Conservation (phyloP, 2,113 vertebrate genomes). For the Malurus alboscapulatus region DNA sequence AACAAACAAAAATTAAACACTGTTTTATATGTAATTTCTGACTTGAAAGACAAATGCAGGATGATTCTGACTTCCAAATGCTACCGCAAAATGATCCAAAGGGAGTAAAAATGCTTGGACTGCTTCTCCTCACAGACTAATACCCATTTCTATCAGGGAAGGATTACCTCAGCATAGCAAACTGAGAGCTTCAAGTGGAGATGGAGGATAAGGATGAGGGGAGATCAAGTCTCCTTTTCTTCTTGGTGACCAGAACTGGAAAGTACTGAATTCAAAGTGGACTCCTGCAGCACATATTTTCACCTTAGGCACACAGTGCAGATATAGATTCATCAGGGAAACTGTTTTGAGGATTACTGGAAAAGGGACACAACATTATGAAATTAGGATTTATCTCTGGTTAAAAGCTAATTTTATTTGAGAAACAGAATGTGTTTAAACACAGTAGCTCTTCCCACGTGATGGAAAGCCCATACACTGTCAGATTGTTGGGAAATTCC, state of each 20-base stretch:
- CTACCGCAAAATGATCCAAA: background rate
- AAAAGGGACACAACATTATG: background rate
- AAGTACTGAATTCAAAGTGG: background rate
- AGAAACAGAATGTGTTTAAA: background rate
- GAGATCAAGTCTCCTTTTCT: background rate
- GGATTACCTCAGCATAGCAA: background rate
- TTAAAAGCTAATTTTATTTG: background rate
- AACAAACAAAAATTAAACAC: background rate
- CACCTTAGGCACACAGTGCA: background rate
- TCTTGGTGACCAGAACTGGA: background rate
- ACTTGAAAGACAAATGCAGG: background rate
- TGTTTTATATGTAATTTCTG: background rate
- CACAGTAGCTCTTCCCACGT: background rate
- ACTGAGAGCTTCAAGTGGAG: background rate
- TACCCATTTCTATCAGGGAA: background rate
- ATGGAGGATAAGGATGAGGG: background rate
- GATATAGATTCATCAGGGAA: background rate
- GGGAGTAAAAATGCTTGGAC: background rate
- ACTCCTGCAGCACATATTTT: background rate
- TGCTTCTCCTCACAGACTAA: background rate
- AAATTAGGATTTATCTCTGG: background rate
- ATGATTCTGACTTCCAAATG: background rate
- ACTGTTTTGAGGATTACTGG: background rate
- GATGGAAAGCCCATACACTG: background rate
- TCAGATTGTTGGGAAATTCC: background rate